Evolutionary conservation across 2,888 invertebrate species (phyloP), one percentile per base, ranked within the genome.

Genomic region (Drosophila picticornis): DNA sequence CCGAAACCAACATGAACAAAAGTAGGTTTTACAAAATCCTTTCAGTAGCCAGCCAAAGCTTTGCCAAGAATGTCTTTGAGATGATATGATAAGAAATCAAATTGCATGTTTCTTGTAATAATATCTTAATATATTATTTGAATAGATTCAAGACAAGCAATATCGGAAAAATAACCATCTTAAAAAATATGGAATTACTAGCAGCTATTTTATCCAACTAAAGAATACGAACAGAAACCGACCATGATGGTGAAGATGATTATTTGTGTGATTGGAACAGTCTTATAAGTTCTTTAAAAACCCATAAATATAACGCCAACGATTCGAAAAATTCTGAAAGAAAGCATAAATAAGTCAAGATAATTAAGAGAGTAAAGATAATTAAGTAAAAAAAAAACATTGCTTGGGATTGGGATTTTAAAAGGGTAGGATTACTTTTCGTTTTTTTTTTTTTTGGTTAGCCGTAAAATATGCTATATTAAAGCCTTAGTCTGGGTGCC

Each of bases 251-350:
- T 27, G 25, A 19, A 7, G 19, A 32, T 58, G 34, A 36, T 19
- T 13, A 32, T 32, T 46, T 55, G 40, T 55, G 46, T 55, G 59
- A 36, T 65, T 56, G 27, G 50, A 50, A 22, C 67, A 80, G 75
- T 83, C 76, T 84, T 81, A 87, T 72, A 76, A 65, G 65, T 79
- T 90, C 72, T 91, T 91, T 52, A 91, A 78, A 72, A 84, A 80
- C 83, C 91, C 91, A 86, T 92, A 91, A 77, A 92, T 77, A 90
- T 92, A 92, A 86, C 92, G 92, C 92, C 92, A 93, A 84, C 92
- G 92, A 83, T 92, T 92, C 78, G 91, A 89, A 91, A 92, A 92
- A 57, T 90, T 92, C 92, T 92, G 92, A 82, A 91, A 92, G 72
- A 86, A 82, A 78, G 61, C 7, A 76, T 63, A 72, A 63, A 59